Base-by-base conservation (phyloP, 2,888 invertebrate species). In the Caenorhabditis imperialis region DNA sequence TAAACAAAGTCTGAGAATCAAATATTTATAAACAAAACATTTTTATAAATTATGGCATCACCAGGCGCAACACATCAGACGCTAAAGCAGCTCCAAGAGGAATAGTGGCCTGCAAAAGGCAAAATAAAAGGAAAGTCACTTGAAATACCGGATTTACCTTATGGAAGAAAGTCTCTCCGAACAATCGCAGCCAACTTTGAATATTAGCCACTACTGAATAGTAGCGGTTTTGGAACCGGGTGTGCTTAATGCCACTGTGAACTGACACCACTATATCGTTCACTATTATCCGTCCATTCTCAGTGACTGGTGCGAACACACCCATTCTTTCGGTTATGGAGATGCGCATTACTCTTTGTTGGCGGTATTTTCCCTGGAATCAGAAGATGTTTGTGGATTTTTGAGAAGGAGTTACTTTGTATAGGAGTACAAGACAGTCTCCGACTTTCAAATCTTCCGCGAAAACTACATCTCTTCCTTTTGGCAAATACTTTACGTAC, bases 201-300 rank as follows among this genome's bases (percentile, higher is more conserved):
- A 60, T 14, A 40, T 16, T 45, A 33, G 69, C 69, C 14, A 69
- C 37, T 5, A 27, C 25, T 8, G 44, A 42, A 37, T 77, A 80
- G 53, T 62, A 80, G 16, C 61, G 30, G 10, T 40, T 50, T 42
- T 75, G 76, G 12, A 78, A 61, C 12, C 67, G 67, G 12, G 53
- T 58, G 35, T 71, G 72, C 58, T 67, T 75, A 14, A 79, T 62
- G 18, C 78, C 79, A 44, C 74, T 76, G 63, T 60, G 75, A 25
- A 61, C 60, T 5, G 80, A 80, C 0, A 71, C 80, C 18, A 80
- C 53, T 20, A 80, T 80, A 38, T 80, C 80, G 33, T 80, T 80
- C 50, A 80, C 76, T 23, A 80, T 60, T 8, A 80, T 74, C 53
- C 76, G 20, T 2, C 80, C 80, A 37, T 80, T 78, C 1, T 27